Evolutionary conservation across 2,797 vertebrate species (phyloP).

Genomic region (Etheostoma nigrum): DNA sequence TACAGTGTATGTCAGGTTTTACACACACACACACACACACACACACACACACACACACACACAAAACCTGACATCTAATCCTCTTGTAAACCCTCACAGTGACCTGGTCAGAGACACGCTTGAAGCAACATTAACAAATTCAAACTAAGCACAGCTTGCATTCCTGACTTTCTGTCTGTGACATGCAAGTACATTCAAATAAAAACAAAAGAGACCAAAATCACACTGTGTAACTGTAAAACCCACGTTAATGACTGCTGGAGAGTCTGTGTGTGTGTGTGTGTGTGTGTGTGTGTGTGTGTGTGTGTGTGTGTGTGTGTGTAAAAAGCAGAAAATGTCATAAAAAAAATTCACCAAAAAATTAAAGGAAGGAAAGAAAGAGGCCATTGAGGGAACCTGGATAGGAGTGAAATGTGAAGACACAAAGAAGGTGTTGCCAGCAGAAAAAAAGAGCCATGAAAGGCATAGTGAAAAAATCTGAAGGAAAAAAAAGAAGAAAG

Average conservation of each 20-base stretch:
- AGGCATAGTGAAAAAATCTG: slow-evolving; percentile 65
- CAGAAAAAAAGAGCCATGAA: slow-evolving; percentile 64
- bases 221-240: slow-evolving; percentile 82
- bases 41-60: slow-evolving; percentile 6
- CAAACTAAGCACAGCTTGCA: slow-evolving; percentile 33
- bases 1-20: too few species aligned
- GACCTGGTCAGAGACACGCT: slow-evolving; percentile 40
- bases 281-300: slow-evolving; percentile 51
- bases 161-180: slow-evolving; percentile 19
- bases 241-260: slow-evolving; percentile 77
- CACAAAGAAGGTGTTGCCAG: slow-evolving; percentile 65
- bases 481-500: slow-evolving; percentile 52
- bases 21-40: too few species aligned
- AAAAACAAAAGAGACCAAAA: slow-evolving; percentile 70
- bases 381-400: slow-evolving; percentile 50
- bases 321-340: slow-evolving; percentile 36
- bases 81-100: slow-evolving; percentile 23
- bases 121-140: slow-evolving; percentile 37
- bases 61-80: slow-evolving; percentile 36
- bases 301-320: slow-evolving; percentile 33
- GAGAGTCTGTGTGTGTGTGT: slow-evolving; percentile 43
- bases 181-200: slow-evolving; percentile 30
- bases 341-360: slow-evolving; percentile 57
- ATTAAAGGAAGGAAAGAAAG: slow-evolving; percentile 48
- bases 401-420: slow-evolving; percentile 64